A percentile compares a stretch with the other conserved stretches of the same genome.
phyloP scores from a whole-genome alignment of 64 coral and sea anemone species.

The Actinia equina region DNA sequence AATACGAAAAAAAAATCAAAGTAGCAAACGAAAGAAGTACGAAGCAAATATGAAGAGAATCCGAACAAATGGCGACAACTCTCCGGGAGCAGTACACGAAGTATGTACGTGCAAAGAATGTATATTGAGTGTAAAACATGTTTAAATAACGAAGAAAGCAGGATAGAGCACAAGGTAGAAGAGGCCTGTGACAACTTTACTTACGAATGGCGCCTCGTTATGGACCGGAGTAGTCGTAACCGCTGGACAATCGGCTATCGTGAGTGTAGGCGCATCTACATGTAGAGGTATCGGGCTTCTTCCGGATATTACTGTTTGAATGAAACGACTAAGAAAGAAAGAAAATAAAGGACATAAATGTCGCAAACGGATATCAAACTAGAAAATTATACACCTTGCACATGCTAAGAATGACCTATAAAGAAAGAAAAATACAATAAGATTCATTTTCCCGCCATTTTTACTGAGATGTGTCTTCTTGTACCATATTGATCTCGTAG shows the following conservation, averaged over 20 bases:
- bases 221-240: conserved; percentile 26
- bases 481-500: too few relatives aligned
- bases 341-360: not conserved
- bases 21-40: too few relatives aligned
- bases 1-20: too few relatives aligned
- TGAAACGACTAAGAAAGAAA: conserved; percentile 35
- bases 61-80: too few relatives aligned
- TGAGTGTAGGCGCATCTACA: conserved; percentile 17
- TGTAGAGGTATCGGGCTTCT: conserved; percentile 28
- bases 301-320: conserved; percentile 40
- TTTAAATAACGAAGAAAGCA: too few relatives aligned
- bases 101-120: too few relatives aligned
- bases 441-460: not conserved
- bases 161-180: too few relatives aligned
- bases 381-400: too few relatives aligned
- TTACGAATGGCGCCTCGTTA: conserved; percentile 29
- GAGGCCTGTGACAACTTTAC: not conserved
- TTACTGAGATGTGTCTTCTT: not conserved
- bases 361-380: not conserved
- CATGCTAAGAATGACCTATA: too few relatives aligned
- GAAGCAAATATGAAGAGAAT: too few relatives aligned
- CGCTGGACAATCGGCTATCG: conserved; percentile 20
- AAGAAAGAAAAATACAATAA: not conserved
- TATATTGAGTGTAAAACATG: too few relatives aligned
- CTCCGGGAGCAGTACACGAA: too few relatives aligned